These are phyloP conservation scores for Aplodontia rufa DNA, from an alignment of 2,113 vertebrate genomes.

Conservation along the genomic window DNA sequence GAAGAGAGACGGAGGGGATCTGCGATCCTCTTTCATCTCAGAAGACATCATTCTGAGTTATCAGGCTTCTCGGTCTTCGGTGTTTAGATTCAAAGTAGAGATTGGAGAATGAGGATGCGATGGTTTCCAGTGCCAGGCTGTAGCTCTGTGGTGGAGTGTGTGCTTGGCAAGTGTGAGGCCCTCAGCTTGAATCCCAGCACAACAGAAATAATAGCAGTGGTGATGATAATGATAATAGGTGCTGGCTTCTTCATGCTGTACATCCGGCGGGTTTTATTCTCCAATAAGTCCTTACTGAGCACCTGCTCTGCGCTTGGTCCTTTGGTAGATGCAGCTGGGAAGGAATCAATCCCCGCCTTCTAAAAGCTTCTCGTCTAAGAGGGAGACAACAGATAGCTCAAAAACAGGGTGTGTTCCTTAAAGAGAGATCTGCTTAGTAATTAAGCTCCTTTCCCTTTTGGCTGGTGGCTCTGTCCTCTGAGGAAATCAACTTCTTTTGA, in stretches of 20 bases:
- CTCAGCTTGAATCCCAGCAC: neutral
- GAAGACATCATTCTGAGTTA: neutral
- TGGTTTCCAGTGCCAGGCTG: neutral
- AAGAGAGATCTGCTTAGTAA: neutral
- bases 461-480: neutral
- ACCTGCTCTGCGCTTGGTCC: neutral
- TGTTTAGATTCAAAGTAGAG: neutral
- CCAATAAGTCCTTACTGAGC: neutral
- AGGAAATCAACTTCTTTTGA: neutral
- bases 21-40: neutral
- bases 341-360: neutral
- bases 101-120: neutral
- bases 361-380: neutral
- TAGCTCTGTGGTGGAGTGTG: neutral
- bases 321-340: neutral
- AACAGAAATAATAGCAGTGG: too few species aligned
- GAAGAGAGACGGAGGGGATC: neutral
- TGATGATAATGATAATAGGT: too few species aligned
- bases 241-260: neutral
- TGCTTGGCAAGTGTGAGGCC: neutral
- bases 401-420: neutral
- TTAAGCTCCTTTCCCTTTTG: neutral
- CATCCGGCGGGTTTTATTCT: too few species aligned
- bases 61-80: neutral
- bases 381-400: neutral